Evolutionary conservation across 2,113 vertebrate species (phyloP).

Genomic region (Apteryx mantelli): DNA sequence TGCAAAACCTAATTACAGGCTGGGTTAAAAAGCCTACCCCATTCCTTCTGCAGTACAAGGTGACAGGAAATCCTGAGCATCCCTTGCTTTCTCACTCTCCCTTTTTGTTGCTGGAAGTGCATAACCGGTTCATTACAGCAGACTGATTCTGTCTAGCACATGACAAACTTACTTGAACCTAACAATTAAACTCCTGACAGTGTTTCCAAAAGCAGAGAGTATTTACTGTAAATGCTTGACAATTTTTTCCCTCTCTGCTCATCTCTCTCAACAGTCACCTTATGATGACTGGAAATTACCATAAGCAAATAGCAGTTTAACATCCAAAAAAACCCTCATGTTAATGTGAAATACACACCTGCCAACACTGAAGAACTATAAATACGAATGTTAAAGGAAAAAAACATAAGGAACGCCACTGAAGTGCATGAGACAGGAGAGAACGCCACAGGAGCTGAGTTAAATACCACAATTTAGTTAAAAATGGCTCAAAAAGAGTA

Average conservation of each 20-base stretch:
- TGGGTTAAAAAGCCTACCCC: constrained; percentile 54
- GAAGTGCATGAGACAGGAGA: not conserved
- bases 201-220: constrained; percentile 62
- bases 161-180: constrained; percentile 71
- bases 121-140: constrained; percentile 50
- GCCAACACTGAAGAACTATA: constrained; percentile 35
- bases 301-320: constrained; percentile 68
- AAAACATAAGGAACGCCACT: not conserved
- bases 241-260: constrained; percentile 62
- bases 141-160: constrained; percentile 71
- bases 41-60: constrained; percentile 59
- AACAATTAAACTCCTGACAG: constrained; percentile 73
- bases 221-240: constrained; percentile 73
- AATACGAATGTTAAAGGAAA: constrained; percentile 32
- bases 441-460: not conserved
- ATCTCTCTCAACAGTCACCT: constrained; percentile 66
- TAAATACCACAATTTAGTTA: not conserved
- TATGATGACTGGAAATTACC: constrained; percentile 69
- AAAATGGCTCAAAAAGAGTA: not conserved
- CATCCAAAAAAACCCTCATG: constrained; percentile 55
- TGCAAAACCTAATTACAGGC: constrained; percentile 66
- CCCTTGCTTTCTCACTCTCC: constrained; percentile 63
- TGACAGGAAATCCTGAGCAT: constrained; percentile 53
- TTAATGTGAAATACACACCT: constrained; percentile 61
- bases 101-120: constrained; percentile 59